These are phyloP conservation scores for Trachelus stipa DNA, from an alignment of 2,888 invertebrate genomes.

Conservation along the genomic window DNA sequence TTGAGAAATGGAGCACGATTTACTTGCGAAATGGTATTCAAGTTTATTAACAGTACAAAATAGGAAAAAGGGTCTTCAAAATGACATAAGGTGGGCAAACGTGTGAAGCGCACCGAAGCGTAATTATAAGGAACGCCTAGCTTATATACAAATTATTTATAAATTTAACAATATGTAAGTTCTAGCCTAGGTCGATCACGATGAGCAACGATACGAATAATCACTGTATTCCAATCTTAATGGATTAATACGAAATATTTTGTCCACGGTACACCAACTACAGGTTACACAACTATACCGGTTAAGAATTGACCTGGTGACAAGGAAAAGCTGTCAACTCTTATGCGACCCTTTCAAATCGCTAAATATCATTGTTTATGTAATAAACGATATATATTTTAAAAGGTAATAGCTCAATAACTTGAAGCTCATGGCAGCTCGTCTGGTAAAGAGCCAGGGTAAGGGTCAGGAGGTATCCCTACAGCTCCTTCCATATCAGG, in stretches of 20 bases:
- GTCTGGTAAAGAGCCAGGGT: conserved; percentile 55
- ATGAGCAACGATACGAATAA: conserved; percentile 4
- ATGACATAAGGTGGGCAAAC: background rate
- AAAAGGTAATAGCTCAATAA: conserved; percentile 21
- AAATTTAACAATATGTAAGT: conserved; percentile 20
- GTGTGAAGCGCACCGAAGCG: conserved; percentile 14
- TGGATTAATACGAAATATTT: too few species aligned
- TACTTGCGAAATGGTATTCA: conserved; percentile 37
- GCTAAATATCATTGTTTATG: conserved; percentile 13
- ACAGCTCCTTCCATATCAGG: conserved; percentile 63
- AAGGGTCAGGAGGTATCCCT: conserved; percentile 55
- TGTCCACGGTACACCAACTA: too few species aligned
- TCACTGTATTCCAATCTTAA: too few species aligned
- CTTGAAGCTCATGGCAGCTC: conserved; percentile 47
- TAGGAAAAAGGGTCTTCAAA: conserved; percentile 25
- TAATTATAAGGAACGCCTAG: conserved; percentile 32
- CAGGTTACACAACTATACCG: conserved; percentile 7
- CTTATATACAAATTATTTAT: conserved; percentile 15
- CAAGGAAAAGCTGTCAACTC: conserved; percentile 24
- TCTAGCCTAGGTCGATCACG: conserved; percentile 33
- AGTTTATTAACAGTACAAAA: conserved; percentile 57
- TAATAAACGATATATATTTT: conserved; percentile 22
- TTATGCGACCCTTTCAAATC: too few species aligned
- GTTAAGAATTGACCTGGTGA: conserved; percentile 34
- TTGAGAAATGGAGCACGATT: conserved; percentile 20